Conservation (phyloP, 2,888 invertebrate genomes). For the Arenicola marina region DNA sequence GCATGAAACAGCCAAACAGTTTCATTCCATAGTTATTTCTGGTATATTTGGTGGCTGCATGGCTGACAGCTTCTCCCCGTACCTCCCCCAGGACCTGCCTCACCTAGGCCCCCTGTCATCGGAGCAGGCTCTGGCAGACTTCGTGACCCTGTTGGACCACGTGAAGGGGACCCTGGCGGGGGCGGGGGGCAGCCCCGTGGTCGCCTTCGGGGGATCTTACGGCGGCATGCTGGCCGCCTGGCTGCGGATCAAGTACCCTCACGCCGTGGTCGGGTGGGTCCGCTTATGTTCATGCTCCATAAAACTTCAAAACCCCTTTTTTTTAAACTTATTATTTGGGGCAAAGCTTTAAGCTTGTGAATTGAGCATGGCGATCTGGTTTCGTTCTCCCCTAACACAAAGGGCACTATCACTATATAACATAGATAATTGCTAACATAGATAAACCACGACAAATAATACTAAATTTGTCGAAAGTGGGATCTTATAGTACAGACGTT, state of each 20-base stretch:
- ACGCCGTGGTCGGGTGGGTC: conserved; percentile 77
- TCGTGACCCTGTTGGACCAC: conserved; percentile 75
- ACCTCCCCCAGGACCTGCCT: conserved; percentile 37
- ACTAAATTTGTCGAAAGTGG: too few relatives aligned
- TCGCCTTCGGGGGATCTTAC: conserved; percentile 87
- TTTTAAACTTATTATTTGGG: too few relatives aligned
- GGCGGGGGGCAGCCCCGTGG: conserved; percentile 72
- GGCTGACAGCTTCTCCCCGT: not conserved
- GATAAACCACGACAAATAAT: too few relatives aligned
- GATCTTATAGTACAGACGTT: too few relatives aligned
- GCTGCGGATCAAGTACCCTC: conserved; percentile 94
- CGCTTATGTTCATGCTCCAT: not conserved
- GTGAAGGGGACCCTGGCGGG: conserved; percentile 66
- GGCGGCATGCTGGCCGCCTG: conserved; percentile 98
- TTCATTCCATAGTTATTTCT: not conserved
- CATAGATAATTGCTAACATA: too few relatives aligned
- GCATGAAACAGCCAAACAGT: too few relatives aligned
- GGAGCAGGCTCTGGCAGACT: conserved; percentile 93
- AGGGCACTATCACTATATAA: too few relatives aligned
- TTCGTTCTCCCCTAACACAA: too few relatives aligned
- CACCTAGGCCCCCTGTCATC: conserved; percentile 75
- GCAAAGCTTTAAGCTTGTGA: too few relatives aligned
- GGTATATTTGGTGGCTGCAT: not conserved
- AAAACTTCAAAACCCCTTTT: not conserved
- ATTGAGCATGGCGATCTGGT: too few relatives aligned